A percentile compares a stretch with the other conserved stretches of the same genome.
These are phyloP conservation scores for Hyposoter dolosus DNA, from an alignment of 2,888 invertebrate genomes.

Conservation along the genomic window DNA sequence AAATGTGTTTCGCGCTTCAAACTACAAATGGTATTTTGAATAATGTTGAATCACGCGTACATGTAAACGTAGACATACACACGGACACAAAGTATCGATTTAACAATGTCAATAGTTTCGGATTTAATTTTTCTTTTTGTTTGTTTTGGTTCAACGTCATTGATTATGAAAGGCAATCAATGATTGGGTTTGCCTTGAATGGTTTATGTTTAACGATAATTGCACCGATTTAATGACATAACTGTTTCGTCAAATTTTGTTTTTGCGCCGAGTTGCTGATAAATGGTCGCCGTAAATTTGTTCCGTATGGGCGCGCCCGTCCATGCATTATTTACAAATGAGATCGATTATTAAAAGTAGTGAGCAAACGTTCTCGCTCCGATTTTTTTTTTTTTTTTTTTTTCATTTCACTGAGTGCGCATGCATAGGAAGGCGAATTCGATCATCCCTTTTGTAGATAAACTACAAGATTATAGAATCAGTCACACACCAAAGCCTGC, in stretches of 20 bases:
- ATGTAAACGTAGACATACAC: not conserved
- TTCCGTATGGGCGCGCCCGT: slow-evolving; percentile 14
- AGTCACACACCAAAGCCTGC: slow-evolving; percentile 75
- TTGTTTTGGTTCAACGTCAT: slow-evolving; percentile 19
- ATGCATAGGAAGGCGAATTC: slow-evolving; percentile 77
- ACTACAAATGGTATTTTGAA: slow-evolving; percentile 57
- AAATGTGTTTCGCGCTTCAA: slow-evolving; percentile 54
- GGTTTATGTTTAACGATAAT: slow-evolving; percentile 40
- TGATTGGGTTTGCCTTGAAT: slow-evolving; percentile 31
- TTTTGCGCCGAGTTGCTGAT: slow-evolving; percentile 43
- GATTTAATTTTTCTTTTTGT: slow-evolving; percentile 16
- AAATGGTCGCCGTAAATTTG: slow-evolving; percentile 50
- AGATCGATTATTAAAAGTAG: slow-evolving; percentile 78
- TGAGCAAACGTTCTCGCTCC: slow-evolving; percentile 76
- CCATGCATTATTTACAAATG: slow-evolving; percentile 77
- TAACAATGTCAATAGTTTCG: not conserved
- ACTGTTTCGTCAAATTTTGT: not conserved
- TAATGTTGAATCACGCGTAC: slow-evolving; percentile 25
- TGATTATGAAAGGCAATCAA: slow-evolving; percentile 53
- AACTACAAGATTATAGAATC: slow-evolving; percentile 71
- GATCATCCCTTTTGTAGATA: slow-evolving; percentile 40
- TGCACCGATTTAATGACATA: slow-evolving; percentile 40
- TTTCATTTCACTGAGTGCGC: slow-evolving; percentile 71
- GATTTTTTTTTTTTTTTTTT: slow-evolving; percentile 54
- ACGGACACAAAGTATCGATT: slow-evolving; percentile 34